A percentile compares a stretch with the other conserved stretches of the same genome.
Evolutionary conservation across 2,888 invertebrate genomes (phyloP).

Genomic region (Calameuta pallipes): DNA sequence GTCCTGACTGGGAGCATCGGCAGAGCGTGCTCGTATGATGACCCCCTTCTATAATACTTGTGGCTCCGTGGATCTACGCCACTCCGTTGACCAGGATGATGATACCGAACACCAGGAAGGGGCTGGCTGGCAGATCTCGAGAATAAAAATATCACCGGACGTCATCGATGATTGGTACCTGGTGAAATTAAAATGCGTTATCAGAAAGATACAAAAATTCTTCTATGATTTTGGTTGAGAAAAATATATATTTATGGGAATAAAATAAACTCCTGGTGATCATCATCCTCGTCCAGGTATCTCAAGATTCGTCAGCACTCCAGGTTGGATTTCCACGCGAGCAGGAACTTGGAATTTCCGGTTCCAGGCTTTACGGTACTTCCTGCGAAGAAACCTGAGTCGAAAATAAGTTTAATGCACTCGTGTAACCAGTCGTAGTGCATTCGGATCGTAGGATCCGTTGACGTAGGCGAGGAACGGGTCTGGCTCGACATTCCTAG

Average conservation of each 20-base stretch:
- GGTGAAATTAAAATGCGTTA: not conserved
- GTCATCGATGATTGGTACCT: not conserved
- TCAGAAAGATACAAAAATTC: not conserved
- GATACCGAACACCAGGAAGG: not conserved
- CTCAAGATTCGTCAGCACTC: not conserved
- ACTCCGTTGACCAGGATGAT: not conserved
- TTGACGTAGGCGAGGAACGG: constrained; percentile 13
- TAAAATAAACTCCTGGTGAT: not conserved
- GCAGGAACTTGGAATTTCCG: not conserved
- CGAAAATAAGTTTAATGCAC: not conserved
- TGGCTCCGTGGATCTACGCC: constrained; percentile 19
- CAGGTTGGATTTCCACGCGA: not conserved
- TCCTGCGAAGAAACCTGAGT: not conserved
- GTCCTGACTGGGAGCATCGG: constrained; percentile 27
- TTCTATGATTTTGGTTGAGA: not conserved
- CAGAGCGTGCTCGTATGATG: constrained; percentile 38
- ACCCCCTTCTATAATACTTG: constrained; percentile 49
- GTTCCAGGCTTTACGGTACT: not conserved
- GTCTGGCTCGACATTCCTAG: constrained; percentile 28
- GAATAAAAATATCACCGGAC: not conserved
- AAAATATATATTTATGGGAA: not conserved
- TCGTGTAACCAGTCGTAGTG: not conserved
- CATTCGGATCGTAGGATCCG: not conserved
- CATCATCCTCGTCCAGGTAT: not conserved
- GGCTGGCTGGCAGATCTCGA: not conserved